Base-by-base conservation (phyloP, 2,113 vertebrate genomes). In the Cairina moschata region DNA sequence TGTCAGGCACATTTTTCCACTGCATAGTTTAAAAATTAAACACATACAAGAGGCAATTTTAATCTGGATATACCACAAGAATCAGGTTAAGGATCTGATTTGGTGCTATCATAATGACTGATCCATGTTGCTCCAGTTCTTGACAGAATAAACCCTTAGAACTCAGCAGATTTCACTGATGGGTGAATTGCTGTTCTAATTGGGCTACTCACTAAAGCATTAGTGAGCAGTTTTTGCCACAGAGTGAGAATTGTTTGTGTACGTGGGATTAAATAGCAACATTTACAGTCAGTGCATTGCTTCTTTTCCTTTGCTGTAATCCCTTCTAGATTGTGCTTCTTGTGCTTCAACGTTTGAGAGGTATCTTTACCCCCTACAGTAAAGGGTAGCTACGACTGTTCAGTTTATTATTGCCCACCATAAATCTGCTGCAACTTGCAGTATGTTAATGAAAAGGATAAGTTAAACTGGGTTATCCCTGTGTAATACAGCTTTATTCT, bases 401-500 rank as follows among this genome's bases (percentile, higher is more conserved):
- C 82, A 77, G 25, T 81, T 89, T 94, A 36, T 50, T 83, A 63
- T 36, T 83, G 60, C 23, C 44, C 86, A 50, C 40, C 34, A 75
- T 0, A 72, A 69, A 74, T 17, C 29, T 40, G 6, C 50, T 58
- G 18, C 84, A 84, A 62, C 63, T 83, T 65, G 48, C 66, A 79
- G 54, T 52, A 90, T 82, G 90, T 60, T 73, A 91, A 85, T 38
- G 38, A 40, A 93, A 84, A 94, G 20, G 58, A 65, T 86, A 80
- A 65, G 34, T 94, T 84, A 88, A 94, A 11, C 48, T 90, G 54
- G 18, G 58, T 83, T 88, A 77, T 63, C 46, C 29, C 55, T 67
- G 44, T 60, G 50, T 62, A 58, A 76, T 44, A 38, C 54, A 80
- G 55, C 31, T 85, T 54, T 62, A 77, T 69, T 76, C 50, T 66